Evolutionary conservation across 2,113 vertebrate genomes (phyloP), one percentile per base, ranked within the genome.

Genomic region (Anoplopoma fimbria): DNA sequence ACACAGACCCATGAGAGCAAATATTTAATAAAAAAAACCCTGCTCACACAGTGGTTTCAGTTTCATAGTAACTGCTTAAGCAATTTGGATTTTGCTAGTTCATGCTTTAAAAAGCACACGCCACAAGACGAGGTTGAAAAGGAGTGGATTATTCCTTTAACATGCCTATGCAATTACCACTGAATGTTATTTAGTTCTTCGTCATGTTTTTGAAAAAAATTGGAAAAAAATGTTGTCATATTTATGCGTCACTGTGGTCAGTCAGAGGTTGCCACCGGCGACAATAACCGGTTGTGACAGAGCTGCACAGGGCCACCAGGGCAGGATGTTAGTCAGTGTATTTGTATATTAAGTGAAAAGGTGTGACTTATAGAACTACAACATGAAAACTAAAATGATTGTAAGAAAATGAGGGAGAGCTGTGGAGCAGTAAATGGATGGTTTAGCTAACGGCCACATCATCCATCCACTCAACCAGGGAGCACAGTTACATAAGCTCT

Each of bases 401-500:
- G 29, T 27, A 19, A 33, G 68, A 60, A 34, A 15, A 36, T 10
- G 25, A 14, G 51, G 6, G 25, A 33, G 64, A 42, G 74, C 67
- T 53, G 25, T 45, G 81, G n/a, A 45, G 69, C 75, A 67, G 33
- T 42, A 71, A 85, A 60, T 71, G 77, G 60, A 70, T 3, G 60
- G 49, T 75, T 85, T 60, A 65, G 65, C 77, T 65, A 14, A 80
- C 6, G 40, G 77, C 49, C 25, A 71, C 71, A 69, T 69, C 63
- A 62, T 69, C 70, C 36, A 21, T 53, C 27, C 51, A 42, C 55
- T 79, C 82, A 55, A 69, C 9, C 75, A 36, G 40, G 33, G 33
- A 34, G 62, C 27, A 25, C 17, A 4, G 45, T 79, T 84, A 64
- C 57, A 57, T 69, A 69, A 84, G 29, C 34, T 45, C 70, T 64